Evolutionary conservation across 2,888 invertebrate genomes (phyloP).

Genomic region (Drosophila longiperda): DNA sequence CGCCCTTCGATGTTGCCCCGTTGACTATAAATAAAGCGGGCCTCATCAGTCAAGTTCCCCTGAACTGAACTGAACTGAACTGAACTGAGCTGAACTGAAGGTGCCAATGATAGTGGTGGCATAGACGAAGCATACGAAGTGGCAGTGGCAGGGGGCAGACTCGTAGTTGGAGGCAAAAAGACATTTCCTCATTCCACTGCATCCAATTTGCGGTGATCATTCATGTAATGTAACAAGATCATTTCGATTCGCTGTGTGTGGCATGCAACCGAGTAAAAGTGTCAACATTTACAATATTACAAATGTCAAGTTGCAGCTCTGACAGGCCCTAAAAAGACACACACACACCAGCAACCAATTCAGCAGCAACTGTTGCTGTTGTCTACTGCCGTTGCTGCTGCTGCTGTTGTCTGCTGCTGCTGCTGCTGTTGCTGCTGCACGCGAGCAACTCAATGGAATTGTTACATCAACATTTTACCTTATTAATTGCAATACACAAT

Average conservation of each 20-base stretch:
- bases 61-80: slow-evolving; percentile 6
- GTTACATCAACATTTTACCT: slow-evolving; percentile 70
- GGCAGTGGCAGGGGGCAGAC: neutral
- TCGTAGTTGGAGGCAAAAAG: neutral
- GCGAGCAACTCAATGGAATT: slow-evolving; percentile 53
- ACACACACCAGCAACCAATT: slow-evolving; percentile 27
- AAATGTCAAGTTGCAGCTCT: slow-evolving; percentile 81
- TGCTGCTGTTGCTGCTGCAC: slow-evolving; percentile 62
- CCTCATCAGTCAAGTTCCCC: slow-evolving; percentile 69
- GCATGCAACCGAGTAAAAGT: slow-evolving; percentile 75
- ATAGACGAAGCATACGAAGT: neutral
- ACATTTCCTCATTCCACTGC: slow-evolving; percentile 68
- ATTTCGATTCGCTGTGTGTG: slow-evolving; percentile 61
- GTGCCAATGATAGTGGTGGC: slow-evolving; percentile 70
- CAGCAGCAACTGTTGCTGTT: slow-evolving; percentile 64
- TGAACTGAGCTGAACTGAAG: slow-evolving; percentile 41
- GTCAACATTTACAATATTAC: slow-evolving; percentile 84
- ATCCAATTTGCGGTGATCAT: slow-evolving; percentile 80
- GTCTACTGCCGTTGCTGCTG: neutral
- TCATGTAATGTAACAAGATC: slow-evolving; percentile 81
- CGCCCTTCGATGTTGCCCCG: slow-evolving; percentile 26
- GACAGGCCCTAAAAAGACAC: slow-evolving; percentile 63
- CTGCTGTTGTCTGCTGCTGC: slow-evolving; percentile 57
- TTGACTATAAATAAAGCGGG: slow-evolving; percentile 78
- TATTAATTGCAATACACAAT: slow-evolving; percentile 69